Evolutionary conservation across 2,797 vertebrate genomes (phyloP).

Genomic region (Ceyx erithaca): DNA sequence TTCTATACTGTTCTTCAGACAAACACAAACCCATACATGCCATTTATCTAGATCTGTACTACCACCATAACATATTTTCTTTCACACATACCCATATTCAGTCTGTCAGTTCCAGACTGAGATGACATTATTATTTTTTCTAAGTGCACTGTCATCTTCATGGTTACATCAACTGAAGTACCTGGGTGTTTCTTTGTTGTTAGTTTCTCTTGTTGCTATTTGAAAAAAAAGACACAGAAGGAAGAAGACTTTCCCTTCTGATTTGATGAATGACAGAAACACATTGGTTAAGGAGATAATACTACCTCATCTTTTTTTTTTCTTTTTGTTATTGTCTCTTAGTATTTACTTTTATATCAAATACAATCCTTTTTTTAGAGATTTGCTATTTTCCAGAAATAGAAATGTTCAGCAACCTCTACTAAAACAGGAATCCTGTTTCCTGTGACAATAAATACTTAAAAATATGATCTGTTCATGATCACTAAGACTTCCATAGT

Average conservation of each 20-base stretch:
- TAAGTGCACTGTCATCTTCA: not conserved
- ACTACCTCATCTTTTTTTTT: too few species aligned
- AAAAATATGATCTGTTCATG: not conserved
- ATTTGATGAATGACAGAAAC: not conserved
- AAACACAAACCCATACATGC: not conserved
- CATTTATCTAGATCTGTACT: not conserved
- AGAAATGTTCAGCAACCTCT: not conserved
- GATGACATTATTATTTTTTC: not conserved
- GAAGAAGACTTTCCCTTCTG: not conserved
- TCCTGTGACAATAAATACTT: not conserved
- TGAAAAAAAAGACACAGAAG: not conserved
- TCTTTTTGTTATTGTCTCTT: not conserved
- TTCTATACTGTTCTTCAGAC: not conserved
- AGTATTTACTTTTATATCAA: not conserved
- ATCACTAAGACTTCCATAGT: not conserved
- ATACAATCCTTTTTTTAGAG: accelerated
- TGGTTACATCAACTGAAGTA: not conserved
- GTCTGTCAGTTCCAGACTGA: not conserved
- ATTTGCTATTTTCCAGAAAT: not conserved
- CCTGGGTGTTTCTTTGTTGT: not conserved
- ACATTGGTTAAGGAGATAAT: not conserved
- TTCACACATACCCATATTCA: not conserved
- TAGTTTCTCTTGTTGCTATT: not conserved
- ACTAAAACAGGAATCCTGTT: not conserved
- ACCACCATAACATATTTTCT: not conserved